phyloP scores from a whole-genome alignment of 2,888 invertebrate genomes.

The Callosobruchus maculatus region DNA sequence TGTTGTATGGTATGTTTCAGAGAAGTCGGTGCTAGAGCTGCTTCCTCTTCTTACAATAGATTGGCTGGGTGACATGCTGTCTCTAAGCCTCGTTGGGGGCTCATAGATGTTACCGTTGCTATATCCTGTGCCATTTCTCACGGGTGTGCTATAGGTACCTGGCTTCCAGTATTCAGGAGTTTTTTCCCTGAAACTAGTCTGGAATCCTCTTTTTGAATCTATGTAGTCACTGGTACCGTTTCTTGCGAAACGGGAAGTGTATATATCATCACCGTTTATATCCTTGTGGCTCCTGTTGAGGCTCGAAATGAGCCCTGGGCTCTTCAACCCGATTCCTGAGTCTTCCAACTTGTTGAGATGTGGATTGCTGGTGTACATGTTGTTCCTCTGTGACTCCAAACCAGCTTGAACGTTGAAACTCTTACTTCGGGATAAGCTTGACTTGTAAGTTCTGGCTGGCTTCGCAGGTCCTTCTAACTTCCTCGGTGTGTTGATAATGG shows the following conservation, averaged over 20 bases:
- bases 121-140: slow-evolving; percentile 39
- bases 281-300: slow-evolving; percentile 81
- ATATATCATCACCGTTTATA: slow-evolving; percentile 55
- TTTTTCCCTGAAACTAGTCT: slow-evolving; percentile 65
- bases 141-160: slow-evolving; percentile 32
- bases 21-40: slow-evolving; percentile 66
- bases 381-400: slow-evolving; percentile 22
- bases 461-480: slow-evolving; percentile 63
- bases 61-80: slow-evolving; percentile 36
- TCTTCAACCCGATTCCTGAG: slow-evolving; percentile 71
- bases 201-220: slow-evolving; percentile 58
- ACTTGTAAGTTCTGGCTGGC: slow-evolving; percentile 75
- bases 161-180: slow-evolving; percentile 58
- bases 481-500: slow-evolving; percentile 54
- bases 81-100: slow-evolving; percentile 45
- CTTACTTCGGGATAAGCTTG: slow-evolving; percentile 72
- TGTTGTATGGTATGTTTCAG: slow-evolving; percentile 68
- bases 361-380: slow-evolving; percentile 75
- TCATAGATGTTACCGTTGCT: slow-evolving; percentile 46
- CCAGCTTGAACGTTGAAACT: slow-evolving; percentile 77
- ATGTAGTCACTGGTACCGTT: slow-evolving; percentile 50
- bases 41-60: slow-evolving; percentile 59
- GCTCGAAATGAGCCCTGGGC: slow-evolving; percentile 82
- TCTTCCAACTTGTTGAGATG: slow-evolving; percentile 70
- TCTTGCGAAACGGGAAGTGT: slow-evolving; percentile 57